Conservation (phyloP, 1,140 invertebrate species). For the Muscidifurax raptorellus region DNA sequence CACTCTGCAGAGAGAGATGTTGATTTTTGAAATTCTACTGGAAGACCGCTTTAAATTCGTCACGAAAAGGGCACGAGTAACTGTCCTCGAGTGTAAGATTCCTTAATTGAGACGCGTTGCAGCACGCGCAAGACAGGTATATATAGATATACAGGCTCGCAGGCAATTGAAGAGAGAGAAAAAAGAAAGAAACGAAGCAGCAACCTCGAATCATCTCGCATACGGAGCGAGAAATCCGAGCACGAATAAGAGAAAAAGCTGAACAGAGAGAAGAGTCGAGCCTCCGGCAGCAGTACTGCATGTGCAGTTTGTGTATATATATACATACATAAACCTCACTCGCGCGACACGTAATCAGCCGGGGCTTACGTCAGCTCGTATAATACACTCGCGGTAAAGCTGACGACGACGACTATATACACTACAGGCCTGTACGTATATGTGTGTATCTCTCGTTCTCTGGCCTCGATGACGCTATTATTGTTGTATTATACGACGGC, state of each 20-base stretch:
- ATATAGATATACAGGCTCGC: too few relatives aligned
- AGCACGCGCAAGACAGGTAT: neutral
- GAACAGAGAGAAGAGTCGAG: neutral
- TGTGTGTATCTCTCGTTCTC: neutral
- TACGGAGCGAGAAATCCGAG: neutral
- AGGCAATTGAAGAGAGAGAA: neutral
- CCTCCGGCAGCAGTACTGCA: neutral
- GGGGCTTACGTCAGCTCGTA: slow-evolving; percentile 27
- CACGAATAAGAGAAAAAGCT: neutral
- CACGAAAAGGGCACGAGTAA: too few relatives aligned
- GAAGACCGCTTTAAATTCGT: too few relatives aligned
- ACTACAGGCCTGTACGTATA: neutral
- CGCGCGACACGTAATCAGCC: slow-evolving; percentile 31
- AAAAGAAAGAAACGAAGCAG: neutral
- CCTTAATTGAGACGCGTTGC: neutral
- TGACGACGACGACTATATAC: neutral
- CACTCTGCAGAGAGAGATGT: too few relatives aligned
- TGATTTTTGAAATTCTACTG: too few relatives aligned
- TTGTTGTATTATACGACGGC: slow-evolving; percentile 21
- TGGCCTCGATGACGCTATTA: slow-evolving; percentile 17
- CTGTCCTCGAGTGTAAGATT: too few relatives aligned
- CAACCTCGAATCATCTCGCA: neutral
- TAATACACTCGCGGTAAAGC: neutral
- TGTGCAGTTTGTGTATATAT: neutral
- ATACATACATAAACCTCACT: neutral